phyloP scores from a whole-genome alignment of 1,140 invertebrate genomes.

The Solenopsis invicta region DNA sequence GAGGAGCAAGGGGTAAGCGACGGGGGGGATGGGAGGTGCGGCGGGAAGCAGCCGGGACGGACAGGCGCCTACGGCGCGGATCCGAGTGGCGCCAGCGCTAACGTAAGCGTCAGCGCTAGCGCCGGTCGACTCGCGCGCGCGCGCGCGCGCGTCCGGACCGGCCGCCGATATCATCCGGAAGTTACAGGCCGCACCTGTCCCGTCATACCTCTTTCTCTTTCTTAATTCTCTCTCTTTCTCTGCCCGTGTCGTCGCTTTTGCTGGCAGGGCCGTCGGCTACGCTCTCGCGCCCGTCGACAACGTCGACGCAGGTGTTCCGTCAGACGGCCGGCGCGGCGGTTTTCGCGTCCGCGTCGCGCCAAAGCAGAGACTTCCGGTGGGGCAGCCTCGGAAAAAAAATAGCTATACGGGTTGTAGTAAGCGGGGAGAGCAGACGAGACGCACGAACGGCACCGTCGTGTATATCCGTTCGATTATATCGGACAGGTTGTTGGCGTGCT shows the following conservation, averaged over 20 bases:
- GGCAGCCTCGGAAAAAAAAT: constrained; percentile 12
- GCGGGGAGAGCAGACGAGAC: not conserved
- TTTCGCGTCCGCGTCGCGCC: constrained; percentile 19
- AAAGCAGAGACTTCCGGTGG: constrained; percentile 65
- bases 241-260: constrained; percentile 42
- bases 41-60: constrained; percentile 61
- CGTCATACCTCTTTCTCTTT: constrained; percentile 74
- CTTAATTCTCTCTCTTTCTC: constrained; percentile 24
- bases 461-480: too few species aligned
- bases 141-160: constrained; percentile 70
- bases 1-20: not conserved
- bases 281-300: constrained; percentile 32
- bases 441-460: constrained; percentile 16
- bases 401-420: too few species aligned
- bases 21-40: too few species aligned
- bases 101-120: constrained; percentile 76
- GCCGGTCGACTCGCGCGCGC: constrained; percentile 71
- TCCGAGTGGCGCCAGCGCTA: constrained; percentile 77
- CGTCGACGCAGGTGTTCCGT: constrained; percentile 58
- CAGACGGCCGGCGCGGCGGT: constrained; percentile 20
- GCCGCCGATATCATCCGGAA: constrained; percentile 80
- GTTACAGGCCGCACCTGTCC: constrained; percentile 79
- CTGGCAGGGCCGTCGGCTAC: constrained; percentile 68
- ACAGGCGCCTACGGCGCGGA: constrained; percentile 76
- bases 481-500: too few species aligned